A percentile compares a stretch with the other conserved stretches of the same genome.
phyloP scores from a whole-genome alignment of 2,797 vertebrate genomes.

The Eleutherodactylus coqui region DNA sequence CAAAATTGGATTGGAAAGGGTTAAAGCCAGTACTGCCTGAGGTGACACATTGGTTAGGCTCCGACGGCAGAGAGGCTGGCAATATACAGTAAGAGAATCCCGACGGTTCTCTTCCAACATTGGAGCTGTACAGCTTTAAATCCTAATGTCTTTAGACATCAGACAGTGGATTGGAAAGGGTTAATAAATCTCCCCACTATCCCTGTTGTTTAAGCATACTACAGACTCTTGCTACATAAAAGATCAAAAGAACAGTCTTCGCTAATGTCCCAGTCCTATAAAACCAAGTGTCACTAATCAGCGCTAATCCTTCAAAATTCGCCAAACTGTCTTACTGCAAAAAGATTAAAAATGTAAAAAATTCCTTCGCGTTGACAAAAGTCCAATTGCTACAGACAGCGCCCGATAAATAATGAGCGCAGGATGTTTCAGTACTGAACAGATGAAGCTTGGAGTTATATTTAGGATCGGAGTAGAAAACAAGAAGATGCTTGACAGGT shows the following conservation, averaged over 20 bases:
- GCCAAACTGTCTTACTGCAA: background rate
- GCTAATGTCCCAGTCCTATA: background rate
- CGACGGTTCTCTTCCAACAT: too few species aligned
- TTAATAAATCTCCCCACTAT: too few species aligned
- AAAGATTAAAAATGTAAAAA: background rate
- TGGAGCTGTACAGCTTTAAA: too few species aligned
- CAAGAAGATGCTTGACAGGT: conserved; percentile 24
- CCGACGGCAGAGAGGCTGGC: too few species aligned
- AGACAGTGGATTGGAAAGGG: too few species aligned
- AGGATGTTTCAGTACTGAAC: background rate
- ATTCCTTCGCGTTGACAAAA: background rate
- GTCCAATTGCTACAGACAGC: background rate
- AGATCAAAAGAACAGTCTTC: background rate
- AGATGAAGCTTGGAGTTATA: background rate
- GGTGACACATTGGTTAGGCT: too few species aligned
- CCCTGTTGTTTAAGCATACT: too few species aligned
- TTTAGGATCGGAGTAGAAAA: conserved; percentile 19
- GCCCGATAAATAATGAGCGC: background rate
- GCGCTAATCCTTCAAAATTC: background rate
- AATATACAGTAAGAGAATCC: too few species aligned
- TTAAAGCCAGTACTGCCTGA: too few species aligned
- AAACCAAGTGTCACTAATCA: background rate
- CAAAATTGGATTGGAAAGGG: too few species aligned
- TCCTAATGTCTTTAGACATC: too few species aligned
- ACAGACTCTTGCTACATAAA: background rate